These are phyloP conservation scores for Hippocampus mohnikei DNA, from an alignment of 2,113 vertebrate genomes.

Conservation along the genomic window DNA sequence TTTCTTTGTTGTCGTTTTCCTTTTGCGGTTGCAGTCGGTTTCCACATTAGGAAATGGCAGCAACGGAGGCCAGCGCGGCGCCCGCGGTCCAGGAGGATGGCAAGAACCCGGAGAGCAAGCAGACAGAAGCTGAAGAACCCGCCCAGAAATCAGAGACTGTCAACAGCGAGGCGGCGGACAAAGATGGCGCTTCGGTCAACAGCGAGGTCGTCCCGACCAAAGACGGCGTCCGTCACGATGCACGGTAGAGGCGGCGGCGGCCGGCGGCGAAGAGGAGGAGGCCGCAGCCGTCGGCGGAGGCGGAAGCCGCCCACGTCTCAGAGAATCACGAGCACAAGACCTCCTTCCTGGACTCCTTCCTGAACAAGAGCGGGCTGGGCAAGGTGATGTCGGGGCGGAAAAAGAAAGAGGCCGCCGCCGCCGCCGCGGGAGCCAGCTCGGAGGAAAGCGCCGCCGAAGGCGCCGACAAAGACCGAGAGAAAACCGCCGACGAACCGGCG, in stretches of 20 bases:
- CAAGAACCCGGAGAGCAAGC: slow-evolving; percentile 59
- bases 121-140: slow-evolving; percentile 44
- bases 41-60: slow-evolving; percentile 67
- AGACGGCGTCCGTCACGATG: slow-evolving; percentile 2
- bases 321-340: slow-evolving; percentile 70
- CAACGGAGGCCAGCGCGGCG: slow-evolving; percentile 66
- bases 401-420: slow-evolving; percentile 65
- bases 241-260: neutral
- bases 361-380: slow-evolving; percentile 76
- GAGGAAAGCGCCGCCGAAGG: slow-evolving; percentile 55
- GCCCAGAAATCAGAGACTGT: slow-evolving; percentile 55
- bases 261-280: neutral
- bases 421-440: slow-evolving; percentile 23
- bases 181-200: slow-evolving; percentile 41
- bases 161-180: slow-evolving; percentile 41
- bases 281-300: neutral
- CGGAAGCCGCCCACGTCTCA: slow-evolving; percentile 36
- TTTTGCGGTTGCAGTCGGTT: slow-evolving; percentile 30
- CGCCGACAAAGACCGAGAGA: slow-evolving; percentile 59
- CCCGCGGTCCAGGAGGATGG: slow-evolving; percentile 68
- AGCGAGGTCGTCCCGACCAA: slow-evolving; percentile 30
- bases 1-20: neutral
- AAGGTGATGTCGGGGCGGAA: slow-evolving; percentile 75
- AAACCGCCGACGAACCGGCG: neutral
- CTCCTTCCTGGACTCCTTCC: slow-evolving; percentile 74